A percentile compares a stretch with the other conserved stretches of the same genome.
Evolutionary conservation across 2,797 vertebrate genomes (phyloP).

Genomic region (Cynodonichthys magdalenae): DNA sequence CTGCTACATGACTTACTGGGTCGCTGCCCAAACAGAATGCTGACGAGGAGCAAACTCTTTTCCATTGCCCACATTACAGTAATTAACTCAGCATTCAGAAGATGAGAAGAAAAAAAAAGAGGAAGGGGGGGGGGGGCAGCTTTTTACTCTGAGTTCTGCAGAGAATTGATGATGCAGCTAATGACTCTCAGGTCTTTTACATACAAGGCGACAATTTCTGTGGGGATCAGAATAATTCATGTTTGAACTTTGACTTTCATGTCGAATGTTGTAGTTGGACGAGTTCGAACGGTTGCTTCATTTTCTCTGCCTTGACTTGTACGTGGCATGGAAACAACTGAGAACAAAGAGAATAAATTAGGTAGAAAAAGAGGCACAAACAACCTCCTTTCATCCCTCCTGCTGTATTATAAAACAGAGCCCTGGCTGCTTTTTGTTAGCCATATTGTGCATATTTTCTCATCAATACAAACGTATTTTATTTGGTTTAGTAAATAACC

Average conservation of each 20-base stretch:
- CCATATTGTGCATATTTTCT: too few species aligned
- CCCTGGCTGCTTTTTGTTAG: too few species aligned
- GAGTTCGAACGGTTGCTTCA: slow-evolving; percentile 11
- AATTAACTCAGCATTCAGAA: slow-evolving; percentile 55
- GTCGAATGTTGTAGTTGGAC: slow-evolving; percentile 15
- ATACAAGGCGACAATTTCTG: slow-evolving; percentile 1
- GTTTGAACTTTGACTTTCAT: slow-evolving; percentile 2
- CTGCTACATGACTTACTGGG: slow-evolving; percentile 33
- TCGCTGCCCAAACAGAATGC: slow-evolving; percentile 42
- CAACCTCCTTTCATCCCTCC: neutral
- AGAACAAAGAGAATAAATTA: neutral
- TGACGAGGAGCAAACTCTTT: slow-evolving; percentile 47
- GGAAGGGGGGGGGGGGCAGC: slow-evolving; percentile 9
- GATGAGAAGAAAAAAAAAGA: slow-evolving; percentile 26
- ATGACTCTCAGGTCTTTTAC: slow-evolving; percentile 1
- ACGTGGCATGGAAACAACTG: neutral
- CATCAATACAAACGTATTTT: too few species aligned
- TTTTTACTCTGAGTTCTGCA: slow-evolving; percentile 18
- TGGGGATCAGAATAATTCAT: neutral
- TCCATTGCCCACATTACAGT: slow-evolving; percentile 46
- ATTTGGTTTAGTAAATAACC: too few species aligned
- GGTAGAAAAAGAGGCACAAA: slow-evolving; percentile 16
- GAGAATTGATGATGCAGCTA: slow-evolving; percentile 4
- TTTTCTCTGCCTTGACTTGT: slow-evolving; percentile 14
- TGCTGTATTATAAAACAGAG: neutral